Evolutionary conservation across 2,797 vertebrate species (phyloP).

Genomic region (Sternarchorhynchus goeldii): DNA sequence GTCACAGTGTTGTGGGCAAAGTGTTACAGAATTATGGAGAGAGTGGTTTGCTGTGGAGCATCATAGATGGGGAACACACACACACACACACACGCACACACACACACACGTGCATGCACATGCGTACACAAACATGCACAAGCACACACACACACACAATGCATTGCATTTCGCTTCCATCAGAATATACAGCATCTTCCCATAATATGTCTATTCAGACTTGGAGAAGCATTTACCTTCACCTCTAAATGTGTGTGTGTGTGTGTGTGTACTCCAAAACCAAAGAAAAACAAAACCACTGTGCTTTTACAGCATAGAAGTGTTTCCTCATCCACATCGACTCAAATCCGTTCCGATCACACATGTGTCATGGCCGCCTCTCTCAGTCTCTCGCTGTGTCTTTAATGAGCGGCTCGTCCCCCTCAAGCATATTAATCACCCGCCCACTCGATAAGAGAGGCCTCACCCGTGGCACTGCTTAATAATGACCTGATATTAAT

Average conservation of each 20-base stretch:
- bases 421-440: constrained; percentile 65
- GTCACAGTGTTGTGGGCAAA: constrained; percentile 19
- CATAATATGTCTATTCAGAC: too few species aligned
- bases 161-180: too few species aligned
- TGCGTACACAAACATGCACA: too few species aligned
- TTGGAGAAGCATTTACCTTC: too few species aligned
- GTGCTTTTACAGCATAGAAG: constrained; percentile 44
- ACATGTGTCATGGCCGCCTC: constrained; percentile 53
- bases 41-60: constrained; percentile 2
- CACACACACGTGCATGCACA: too few species aligned
- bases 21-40: constrained; percentile 30
- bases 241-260: neutral
- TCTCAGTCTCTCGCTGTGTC: constrained; percentile 37
- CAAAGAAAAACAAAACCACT: constrained; percentile 54
- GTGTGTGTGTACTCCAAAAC: constrained; percentile 54
- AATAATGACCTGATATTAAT: constrained; percentile 78
- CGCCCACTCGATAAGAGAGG: constrained; percentile 60
- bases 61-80: neutral
- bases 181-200: too few species aligned
- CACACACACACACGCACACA: too few species aligned
- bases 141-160: too few species aligned
- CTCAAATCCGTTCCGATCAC: constrained; percentile 58
- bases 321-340: constrained; percentile 58
- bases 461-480: constrained; percentile 68
- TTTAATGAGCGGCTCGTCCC: constrained; percentile 44